Evolutionary conservation across 2,797 vertebrate species (phyloP), one percentile per base, ranked within the genome.

Genomic region (Argentina silus): DNA sequence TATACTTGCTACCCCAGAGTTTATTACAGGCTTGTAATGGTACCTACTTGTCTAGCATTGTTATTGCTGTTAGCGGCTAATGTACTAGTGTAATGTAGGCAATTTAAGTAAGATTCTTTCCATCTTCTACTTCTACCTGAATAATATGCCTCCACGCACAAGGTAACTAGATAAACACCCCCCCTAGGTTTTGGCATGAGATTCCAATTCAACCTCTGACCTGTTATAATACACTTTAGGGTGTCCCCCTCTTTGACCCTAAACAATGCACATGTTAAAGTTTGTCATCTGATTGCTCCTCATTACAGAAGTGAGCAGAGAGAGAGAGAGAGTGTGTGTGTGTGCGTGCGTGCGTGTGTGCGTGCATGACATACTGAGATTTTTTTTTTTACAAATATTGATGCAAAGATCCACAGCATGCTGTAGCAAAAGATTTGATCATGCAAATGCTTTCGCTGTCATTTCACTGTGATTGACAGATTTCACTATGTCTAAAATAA

Each of bases 121-220:
- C 61, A 60, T 36, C 43, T 48, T 56, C 6, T 3, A 19, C 19
- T 45, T 11, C 44, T 76, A 70, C 73, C 76, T 74, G 57, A 76
- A 75, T 60, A 66, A 73, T 60, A 65, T 64, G 43, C 36, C 59
- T 57, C 51, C 15, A 42, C 19, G 23, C 63, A 47, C 59, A 44
- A 70, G 70, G 48, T 51, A 14, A 62, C 68, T 61, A 15, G 67
- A 55, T 64, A 61, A 63, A 68, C 42, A 60, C 63, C 57, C 43
- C 23, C 55, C 23, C 23, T 6, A 67, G 11, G 48, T 70, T 67
- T 67, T 23, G 57, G 63, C 63, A 70, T 67, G 23, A 67, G 19
- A 68, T 73, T 75, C 56, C 27, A 69, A 15, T 72, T 57, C 78
- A 72, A 69, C 27, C 44, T 75, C 15, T 75, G 72, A 68, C 66